These are phyloP conservation scores for Caenorhabditis japonica DNA, from an alignment of 2,888 invertebrate species.

Conservation along the genomic window DNA sequence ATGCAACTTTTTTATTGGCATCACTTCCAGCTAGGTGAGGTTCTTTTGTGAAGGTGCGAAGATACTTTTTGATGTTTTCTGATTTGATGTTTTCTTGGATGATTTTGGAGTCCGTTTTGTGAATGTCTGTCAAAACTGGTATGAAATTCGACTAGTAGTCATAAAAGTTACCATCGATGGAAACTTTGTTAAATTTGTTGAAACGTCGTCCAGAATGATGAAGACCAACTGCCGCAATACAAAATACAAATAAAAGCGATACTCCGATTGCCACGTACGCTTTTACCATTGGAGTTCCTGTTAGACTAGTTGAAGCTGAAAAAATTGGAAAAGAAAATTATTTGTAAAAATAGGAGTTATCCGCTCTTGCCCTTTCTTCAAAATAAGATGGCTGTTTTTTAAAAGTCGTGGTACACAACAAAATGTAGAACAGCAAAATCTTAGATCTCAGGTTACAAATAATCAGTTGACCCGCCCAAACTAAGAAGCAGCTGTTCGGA, in stretches of 20 bases:
- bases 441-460: slow-evolving; percentile 2
- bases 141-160: not conserved
- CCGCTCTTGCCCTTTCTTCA: not conserved
- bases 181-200: slow-evolving; percentile 39
- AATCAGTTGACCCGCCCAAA: slow-evolving; percentile 13
- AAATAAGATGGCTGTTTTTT: too few relatives aligned
- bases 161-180: slow-evolving; percentile 59
- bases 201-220: slow-evolving; percentile 57
- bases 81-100: slow-evolving; percentile 57
- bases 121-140: slow-evolving; percentile 51
- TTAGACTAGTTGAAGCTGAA: slow-evolving; percentile 55
- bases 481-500: slow-evolving; percentile 28
- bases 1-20: slow-evolving; percentile 70
- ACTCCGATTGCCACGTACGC: slow-evolving; percentile 51
- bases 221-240: slow-evolving; percentile 52
- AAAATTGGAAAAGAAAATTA: not conserved
- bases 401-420: too few relatives aligned
- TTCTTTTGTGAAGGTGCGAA: slow-evolving; percentile 64
- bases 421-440: not conserved
- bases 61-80: slow-evolving; percentile 63
- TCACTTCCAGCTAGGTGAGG: slow-evolving; percentile 73
- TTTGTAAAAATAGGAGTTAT: not conserved
- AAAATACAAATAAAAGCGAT: slow-evolving; percentile 35
- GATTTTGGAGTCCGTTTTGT: slow-evolving; percentile 26
- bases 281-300: slow-evolving; percentile 59